These are phyloP conservation scores for Melanostoma mellinum DNA, from an alignment of 2,888 invertebrate species.

Conservation along the genomic window DNA sequence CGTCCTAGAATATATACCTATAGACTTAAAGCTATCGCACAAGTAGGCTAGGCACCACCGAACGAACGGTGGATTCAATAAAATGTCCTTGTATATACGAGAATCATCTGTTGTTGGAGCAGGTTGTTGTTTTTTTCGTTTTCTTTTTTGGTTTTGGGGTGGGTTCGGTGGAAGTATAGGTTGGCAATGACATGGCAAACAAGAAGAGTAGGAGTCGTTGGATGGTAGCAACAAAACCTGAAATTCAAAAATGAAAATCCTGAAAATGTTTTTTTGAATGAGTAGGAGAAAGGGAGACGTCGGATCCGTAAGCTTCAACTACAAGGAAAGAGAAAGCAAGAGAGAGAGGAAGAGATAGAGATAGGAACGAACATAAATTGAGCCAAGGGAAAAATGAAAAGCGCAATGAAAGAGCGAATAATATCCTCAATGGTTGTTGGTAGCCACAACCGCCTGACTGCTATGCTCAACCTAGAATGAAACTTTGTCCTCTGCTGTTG, in stretches of 20 bases:
- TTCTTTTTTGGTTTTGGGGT: conserved; percentile 6
- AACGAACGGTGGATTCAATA: conserved; percentile 62
- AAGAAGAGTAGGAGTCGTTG: conserved; percentile 6
- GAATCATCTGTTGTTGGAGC: conserved; percentile 64
- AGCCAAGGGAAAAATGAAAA: conserved; percentile 33
- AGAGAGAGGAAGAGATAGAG: background rate
- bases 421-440: conserved; percentile 40
- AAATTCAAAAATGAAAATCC: conserved; percentile 64
- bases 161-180: background rate
- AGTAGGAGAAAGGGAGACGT: conserved; percentile 35
- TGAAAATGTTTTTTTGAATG: conserved; percentile 29
- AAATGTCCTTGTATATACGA: conserved; percentile 68
- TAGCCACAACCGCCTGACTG: conserved; percentile 39
- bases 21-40: conserved; percentile 10
- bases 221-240: conserved; percentile 34
- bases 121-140: conserved; percentile 13
- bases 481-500: conserved; percentile 40
- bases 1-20: conserved; percentile 1
- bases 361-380: conserved; percentile 14
- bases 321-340: conserved; percentile 1
- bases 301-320: conserved; percentile 2
- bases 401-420: conserved; percentile 54
- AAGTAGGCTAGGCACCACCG: conserved; percentile 33
- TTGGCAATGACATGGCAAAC: background rate
- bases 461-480: conserved; percentile 45